A percentile compares a stretch with the other conserved stretches of the same genome.
Evolutionary conservation across 1,140 invertebrate species (phyloP).

Genomic region (Rhyacophila brunnea): DNA sequence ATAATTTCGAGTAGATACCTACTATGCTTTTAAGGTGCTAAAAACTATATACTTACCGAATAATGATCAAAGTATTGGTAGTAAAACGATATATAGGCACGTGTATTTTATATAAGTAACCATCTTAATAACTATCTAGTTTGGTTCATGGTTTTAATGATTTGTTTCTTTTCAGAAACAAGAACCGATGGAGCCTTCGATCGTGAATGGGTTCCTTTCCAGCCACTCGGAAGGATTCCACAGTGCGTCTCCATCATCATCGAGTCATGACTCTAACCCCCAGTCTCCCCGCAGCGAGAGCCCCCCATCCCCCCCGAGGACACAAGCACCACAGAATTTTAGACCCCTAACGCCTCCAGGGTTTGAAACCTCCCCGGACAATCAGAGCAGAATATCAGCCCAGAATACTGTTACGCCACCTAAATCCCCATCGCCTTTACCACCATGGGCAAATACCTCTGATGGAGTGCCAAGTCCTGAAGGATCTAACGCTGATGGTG

Average conservation of each 20-base stretch:
- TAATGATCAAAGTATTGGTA: no score
- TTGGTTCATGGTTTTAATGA: no score
- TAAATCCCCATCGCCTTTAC: constrained; percentile 54
- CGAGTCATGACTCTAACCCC: constrained; percentile 50
- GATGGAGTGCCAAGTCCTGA: constrained; percentile 53
- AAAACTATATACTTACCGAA: no score
- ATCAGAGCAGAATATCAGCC: constrained; percentile 42
- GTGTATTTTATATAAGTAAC: no score
- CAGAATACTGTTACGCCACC: constrained; percentile 49
- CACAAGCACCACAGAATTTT: constrained; percentile 26
- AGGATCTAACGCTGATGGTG: constrained; percentile 55
- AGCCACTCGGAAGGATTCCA: constrained; percentile 52
- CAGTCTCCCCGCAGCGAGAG: constrained; percentile 48
- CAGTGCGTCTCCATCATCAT: constrained; percentile 51
- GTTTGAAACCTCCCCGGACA: constrained; percentile 47
- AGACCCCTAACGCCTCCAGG: constrained; percentile 47
- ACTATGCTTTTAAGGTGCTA: no score
- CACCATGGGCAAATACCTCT: constrained; percentile 42
- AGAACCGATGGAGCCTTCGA: constrained; percentile 40
- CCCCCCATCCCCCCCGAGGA: constrained; percentile 28
- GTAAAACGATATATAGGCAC: no score
- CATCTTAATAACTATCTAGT: no score
- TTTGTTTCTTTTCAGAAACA: constrained; percentile 42
- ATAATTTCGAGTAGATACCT: no score
- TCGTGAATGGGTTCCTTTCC: constrained; percentile 25